Evolutionary conservation across 2,113 vertebrate genomes (phyloP), one percentile per base, ranked within the genome.

Genomic region (Hippocampus mohnikei): DNA sequence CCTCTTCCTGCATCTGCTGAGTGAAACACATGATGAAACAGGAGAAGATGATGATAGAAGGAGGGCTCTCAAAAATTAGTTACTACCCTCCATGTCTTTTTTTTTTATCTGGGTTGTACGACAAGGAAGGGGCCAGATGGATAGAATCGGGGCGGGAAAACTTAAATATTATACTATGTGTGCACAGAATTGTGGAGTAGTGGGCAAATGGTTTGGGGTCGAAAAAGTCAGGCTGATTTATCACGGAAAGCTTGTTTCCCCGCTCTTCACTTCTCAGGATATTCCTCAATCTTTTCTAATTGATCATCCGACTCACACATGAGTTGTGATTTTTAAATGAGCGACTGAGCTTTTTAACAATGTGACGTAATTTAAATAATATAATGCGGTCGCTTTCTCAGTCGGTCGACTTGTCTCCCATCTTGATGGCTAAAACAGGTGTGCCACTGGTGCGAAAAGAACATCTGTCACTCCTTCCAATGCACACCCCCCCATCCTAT

Each of bases 181-280:
- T 5, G 21, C 23, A 68, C 18, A 66, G 67, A 83, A 71, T 12
- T 25, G 73, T 76, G 65, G 70, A 75, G 60, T 73, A 67, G 10
- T 27, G 44, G 68, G 71, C 73, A 66, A 59, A 62, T 23, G 42
- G 70, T 72, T n/a, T 5, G 46, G 66, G 66, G 46, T 21, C 60
- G 46, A 71, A 68, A 68, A 82, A 82, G 65, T 59, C 69, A 58
- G 42, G 8, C 64, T 85, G 83, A 81, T 55, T 73, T 76, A 70
- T 71, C 11, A 77, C 76, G 79, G 81, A 25, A 44, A 46, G 41
- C 82, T 84, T 73, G 50, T 76, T 75, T 81, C 69, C 56, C 27
- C n/a, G 58, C 8, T 52, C 8, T 3, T 52, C 48, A 21, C 48
- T 52, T 8, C 18, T 1, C 48, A 21, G 18, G 8, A 52, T 7